These are phyloP conservation scores for Willisornis vidua DNA, from an alignment of 2,113 vertebrate genomes.

Conservation along the genomic window DNA sequence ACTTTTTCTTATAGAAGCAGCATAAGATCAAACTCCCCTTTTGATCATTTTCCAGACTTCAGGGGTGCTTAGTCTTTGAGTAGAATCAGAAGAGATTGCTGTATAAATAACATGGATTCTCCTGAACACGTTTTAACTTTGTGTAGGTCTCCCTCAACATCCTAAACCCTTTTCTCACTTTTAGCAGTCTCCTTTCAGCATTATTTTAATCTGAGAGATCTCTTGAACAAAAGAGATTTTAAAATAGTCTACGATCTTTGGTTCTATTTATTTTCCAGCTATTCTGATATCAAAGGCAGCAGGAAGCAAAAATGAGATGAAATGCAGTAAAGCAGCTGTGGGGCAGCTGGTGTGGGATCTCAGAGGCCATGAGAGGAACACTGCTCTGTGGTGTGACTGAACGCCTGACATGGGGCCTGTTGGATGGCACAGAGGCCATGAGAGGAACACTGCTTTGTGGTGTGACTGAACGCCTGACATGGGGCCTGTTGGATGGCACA, in stretches of 20 bases:
- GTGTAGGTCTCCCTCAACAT: background rate
- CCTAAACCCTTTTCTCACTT: background rate
- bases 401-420: accelerated
- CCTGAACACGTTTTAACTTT: background rate
- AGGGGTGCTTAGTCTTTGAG: background rate
- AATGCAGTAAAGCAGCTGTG: background rate
- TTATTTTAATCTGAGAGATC: slow-evolving; percentile 14
- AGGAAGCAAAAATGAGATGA: background rate
- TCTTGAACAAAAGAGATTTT: background rate
- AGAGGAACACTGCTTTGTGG: background rate
- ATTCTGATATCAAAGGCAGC: background rate
- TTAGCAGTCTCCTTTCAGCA: background rate
- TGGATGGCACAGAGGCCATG: background rate
- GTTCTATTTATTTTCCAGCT: slow-evolving; percentile 22
- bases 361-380: background rate
- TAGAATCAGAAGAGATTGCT: background rate
- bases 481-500: background rate
- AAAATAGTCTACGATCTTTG: background rate
- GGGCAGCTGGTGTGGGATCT: background rate
- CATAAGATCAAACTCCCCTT: background rate
- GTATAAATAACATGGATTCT: background rate
- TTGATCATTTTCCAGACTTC: background rate
- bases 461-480: accelerated
- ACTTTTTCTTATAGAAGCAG: background rate
- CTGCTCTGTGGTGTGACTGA: background rate